Evolutionary conservation across 2,113 vertebrate genomes (phyloP).

Genomic region (Copsychus sechellarum): DNA sequence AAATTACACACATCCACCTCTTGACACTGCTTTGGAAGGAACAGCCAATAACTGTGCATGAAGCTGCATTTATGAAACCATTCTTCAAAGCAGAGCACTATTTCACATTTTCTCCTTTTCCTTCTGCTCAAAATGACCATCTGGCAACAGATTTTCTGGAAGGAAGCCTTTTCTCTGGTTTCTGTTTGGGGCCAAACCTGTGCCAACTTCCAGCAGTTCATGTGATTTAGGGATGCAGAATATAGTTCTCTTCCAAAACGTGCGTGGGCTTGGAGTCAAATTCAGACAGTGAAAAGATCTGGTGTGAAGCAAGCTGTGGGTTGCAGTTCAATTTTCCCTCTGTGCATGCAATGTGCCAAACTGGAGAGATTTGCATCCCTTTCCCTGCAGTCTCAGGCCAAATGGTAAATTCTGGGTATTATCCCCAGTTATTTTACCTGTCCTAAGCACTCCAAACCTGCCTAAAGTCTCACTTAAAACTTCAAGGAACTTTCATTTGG

Average conservation of each 20-base stretch:
- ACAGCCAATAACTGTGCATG: not conserved
- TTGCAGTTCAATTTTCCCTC: not conserved
- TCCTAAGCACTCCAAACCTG: not conserved
- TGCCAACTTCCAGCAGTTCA: conserved; percentile 38
- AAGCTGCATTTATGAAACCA: not conserved
- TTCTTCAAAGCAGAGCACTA: not conserved
- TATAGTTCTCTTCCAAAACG: not conserved
- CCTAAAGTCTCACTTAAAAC: not conserved
- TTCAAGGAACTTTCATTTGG: not conserved
- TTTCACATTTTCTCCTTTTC: conserved; percentile 44
- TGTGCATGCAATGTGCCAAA: not conserved
- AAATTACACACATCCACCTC: not conserved
- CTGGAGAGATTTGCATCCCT: not conserved
- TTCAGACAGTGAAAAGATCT: conserved; percentile 7
- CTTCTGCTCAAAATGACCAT: conserved; percentile 48
- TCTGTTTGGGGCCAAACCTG: conserved; percentile 18
- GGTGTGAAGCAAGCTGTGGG: conserved; percentile 18
- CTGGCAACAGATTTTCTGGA: conserved; percentile 22
- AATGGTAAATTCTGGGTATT: not conserved
- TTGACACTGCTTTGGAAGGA: not conserved
- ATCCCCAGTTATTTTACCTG: not conserved
- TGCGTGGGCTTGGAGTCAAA: conserved; percentile 33
- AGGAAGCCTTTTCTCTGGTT: not conserved
- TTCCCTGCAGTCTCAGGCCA: not conserved
- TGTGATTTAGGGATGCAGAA: conserved; percentile 29